Evolutionary conservation across 2,888 invertebrate species (phyloP), one percentile per base, ranked within the genome.

Genomic region (Dynastes maya): DNA sequence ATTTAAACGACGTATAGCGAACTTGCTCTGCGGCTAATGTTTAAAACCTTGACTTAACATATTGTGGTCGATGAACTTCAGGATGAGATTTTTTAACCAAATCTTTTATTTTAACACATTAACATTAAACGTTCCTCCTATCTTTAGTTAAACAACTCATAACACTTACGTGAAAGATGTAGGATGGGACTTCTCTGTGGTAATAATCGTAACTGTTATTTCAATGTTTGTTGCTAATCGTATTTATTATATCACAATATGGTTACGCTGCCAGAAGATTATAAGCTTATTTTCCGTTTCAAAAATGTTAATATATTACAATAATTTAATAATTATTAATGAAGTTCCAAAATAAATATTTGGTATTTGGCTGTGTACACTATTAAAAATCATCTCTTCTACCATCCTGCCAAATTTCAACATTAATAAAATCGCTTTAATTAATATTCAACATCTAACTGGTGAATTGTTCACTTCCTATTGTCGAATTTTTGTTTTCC

Each of bases 41-140:
- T 58, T 55, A 58, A 72, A 72, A 72, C 72, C 72, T 72, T 72
- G 72, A 72, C 72, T 72, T 72, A 58, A 58, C 40, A 58, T 11
- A 22, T 40, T 40, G 22, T 72, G 72, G 72, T 72, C 72, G 58
- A 72, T 58, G 72, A 72, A 72, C 72, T 9, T 40, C 22, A 22
- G 32, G 9, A 40, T 32, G 32, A 40, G 22, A 40, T 72, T 58
- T 72, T 72, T 53, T 53, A 53, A 58, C 16, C 37, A 72, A 72
- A 72, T 58, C 58, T 72, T 71, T 71, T 58, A 16, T 58, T 72
- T 67, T 22, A 45, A 37, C 13, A 37, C 6, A 29, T 64, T 55
- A 16, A 32, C 29, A 64, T 32, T n/a, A 4, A 64, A 29, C 29
- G 11, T 9, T 64, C 64, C 29, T 64, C 13, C 8, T 37, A 64